Evolutionary conservation across 35 echinoderm and acorn worm genomes (phyloP), one percentile per base, ranked within the genome.

Genomic region (Amphiura filiformis): DNA sequence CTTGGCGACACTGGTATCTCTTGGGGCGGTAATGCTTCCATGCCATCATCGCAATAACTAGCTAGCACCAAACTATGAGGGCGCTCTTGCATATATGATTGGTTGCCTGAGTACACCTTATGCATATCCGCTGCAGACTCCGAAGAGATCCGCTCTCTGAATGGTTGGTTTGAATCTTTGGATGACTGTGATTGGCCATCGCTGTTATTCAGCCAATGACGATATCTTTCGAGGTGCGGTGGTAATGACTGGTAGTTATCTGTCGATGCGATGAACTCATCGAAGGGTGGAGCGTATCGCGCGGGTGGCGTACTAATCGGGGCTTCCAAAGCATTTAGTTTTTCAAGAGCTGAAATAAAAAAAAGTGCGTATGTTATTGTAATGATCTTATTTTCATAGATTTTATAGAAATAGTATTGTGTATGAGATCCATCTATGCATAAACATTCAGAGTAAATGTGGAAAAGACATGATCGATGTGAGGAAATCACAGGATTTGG

Each of bases 1-100:
- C 93, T 89, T 20, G 93, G 93, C 39, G 93, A 95, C 39, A 95
- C 89, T 44, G 49, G 84, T 83, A 95, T 95, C 76, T 90, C 93
- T 49, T 95, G 93, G 22, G 93, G 93, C 13, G 93, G 93, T 81
- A 95, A 38, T 30, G 89, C 81, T n/a, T 95, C 93, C 33, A 91
- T n/a, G 7, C 78, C 37, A 75, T 88, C 93, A 42, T 90, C 90
- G 23, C 91, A 81, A 57, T 91, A 37, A 84, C 40, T 76, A 52
- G 38, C 47, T 65, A 85, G 42, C 14, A 40, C 65, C 26, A 91
- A 82, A 80, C 61, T 52, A 9, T 78, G 89, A 85, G 89, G 89
- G 83, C 89, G 83, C 56, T 37, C 31, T 65, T 85, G 56, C 26
- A 65, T 37, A 13, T 40, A 34, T 0, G 83, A 33, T 4, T 44